Base-by-base conservation (phyloP, 2,113 vertebrate species). In the chimpanzee (Pan troglodytes) region DNA sequence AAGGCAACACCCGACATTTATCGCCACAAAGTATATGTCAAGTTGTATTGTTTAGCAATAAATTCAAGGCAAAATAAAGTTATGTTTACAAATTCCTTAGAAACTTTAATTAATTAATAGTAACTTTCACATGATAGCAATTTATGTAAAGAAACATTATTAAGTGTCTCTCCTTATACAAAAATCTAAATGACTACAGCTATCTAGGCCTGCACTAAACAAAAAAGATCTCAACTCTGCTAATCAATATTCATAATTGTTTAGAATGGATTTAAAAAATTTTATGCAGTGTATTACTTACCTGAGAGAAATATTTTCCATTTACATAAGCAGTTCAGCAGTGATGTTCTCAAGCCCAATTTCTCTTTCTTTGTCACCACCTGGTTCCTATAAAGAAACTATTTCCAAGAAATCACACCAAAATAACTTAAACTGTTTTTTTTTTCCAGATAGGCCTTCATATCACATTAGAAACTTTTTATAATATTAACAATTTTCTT, bases 401-500 rank as follows among this genome's bases (percentile, higher is more conserved):
- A 86, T 70, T 97, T 97, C 45, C 48, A 52, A 50, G 80, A 96
- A 96, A 98, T n/a, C 68, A 94, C 30, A 23, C 61, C 43, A 94
- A 98, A 97, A 87, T 83, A 73, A 40, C 59, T 70, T 35, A 88
- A 89, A 95, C 35, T 75, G 92, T 90, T 93, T 55, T 48, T 38
- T 38, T 89, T 55, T 80, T 25, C 25, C 97, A 93, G 43, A 57
- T 23, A 32, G 80, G 40, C 52, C 43, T 85, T 98, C 23, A 20
- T 40, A 97, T 96, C 20, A n/a, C 95, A 95, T 97, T 98, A 98
- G 27, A 70, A 97, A 94, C 64, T 93, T 79, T 76, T 86, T 92
- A 96, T 80, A 83, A 70, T 96, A 95, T 94, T 96, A 98, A 90
- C 30, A 48, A 92, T 97, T 98, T 98, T 96, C 91, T 96, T 76